Evolutionary conservation across 2,797 vertebrate genomes (phyloP).

Genomic region (Eospalax fontanierii): DNA sequence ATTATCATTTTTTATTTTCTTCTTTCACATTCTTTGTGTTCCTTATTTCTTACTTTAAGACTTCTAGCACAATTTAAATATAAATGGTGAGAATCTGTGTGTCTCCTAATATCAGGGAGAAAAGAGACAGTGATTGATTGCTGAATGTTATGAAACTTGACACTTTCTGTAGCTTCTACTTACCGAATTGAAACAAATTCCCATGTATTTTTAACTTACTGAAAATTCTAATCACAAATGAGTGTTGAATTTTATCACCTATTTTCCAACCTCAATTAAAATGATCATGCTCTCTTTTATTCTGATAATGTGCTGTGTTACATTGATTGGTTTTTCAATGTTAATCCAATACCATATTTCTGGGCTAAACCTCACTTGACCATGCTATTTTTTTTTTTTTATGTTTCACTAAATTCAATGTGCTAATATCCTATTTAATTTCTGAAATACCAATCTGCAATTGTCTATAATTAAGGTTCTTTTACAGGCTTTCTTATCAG

Average conservation of each 20-base stretch:
- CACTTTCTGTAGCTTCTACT: slow-evolving; percentile 4
- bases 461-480: slow-evolving; percentile 23
- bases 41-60: slow-evolving; percentile 58
- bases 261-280: slow-evolving; percentile 49
- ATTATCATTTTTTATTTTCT: slow-evolving; percentile 23
- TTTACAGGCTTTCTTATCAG: not conserved
- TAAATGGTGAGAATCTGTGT: not conserved
- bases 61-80: not conserved
- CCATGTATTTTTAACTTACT: slow-evolving; percentile 2
- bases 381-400: slow-evolving; percentile 18
- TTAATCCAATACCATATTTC: slow-evolving; percentile 34
- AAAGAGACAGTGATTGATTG: not conserved
- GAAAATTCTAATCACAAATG: slow-evolving; percentile 47
- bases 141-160: not conserved
- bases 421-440: slow-evolving; percentile 54
- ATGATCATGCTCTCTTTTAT: slow-evolving; percentile 48
- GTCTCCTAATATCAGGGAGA: not conserved
- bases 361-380: slow-evolving; percentile 38
- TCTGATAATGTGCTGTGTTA: slow-evolving; percentile 26
- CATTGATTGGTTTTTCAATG: slow-evolving; percentile 9
- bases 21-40: not conserved
- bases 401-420: slow-evolving; percentile 27
- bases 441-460: slow-evolving; percentile 31
- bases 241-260: slow-evolving; percentile 50
- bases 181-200: slow-evolving; percentile 3